These are phyloP conservation scores for Stratiomys singularior DNA, from an alignment of 2,888 invertebrate species.

Conservation along the genomic window DNA sequence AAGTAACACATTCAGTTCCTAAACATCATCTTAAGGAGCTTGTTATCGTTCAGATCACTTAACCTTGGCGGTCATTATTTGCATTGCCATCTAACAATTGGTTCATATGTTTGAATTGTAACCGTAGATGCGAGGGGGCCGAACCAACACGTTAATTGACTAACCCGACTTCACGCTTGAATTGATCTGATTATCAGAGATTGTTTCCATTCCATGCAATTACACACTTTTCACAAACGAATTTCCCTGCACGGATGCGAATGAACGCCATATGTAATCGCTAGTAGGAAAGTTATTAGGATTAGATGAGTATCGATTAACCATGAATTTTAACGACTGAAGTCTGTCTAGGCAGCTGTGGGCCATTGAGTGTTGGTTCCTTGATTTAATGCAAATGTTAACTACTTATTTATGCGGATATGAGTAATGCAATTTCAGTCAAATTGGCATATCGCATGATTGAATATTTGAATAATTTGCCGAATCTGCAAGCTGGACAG, in stretches of 20 bases:
- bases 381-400: no score
- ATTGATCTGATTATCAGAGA: constrained; percentile 38
- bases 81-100: background rate
- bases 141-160: constrained; percentile 16
- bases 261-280: no score
- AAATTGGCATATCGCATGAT: no score
- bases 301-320: background rate
- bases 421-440: no score
- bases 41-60: constrained; percentile 5
- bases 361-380: no score
- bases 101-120: no score
- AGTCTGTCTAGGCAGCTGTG: background rate
- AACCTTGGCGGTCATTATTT: constrained; percentile 1
- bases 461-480: no score
- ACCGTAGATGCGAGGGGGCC: background rate
- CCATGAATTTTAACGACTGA: background rate
- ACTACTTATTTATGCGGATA: no score
- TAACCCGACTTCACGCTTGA: background rate
- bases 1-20: no score
- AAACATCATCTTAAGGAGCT: constrained; percentile 4
- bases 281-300: no score
- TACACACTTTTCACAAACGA: constrained; percentile 22
- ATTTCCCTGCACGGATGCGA: background rate
- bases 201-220: constrained; percentile 17
- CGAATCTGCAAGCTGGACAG: no score